Evolutionary conservation across 1,140 invertebrate species (phyloP), one percentile per base, ranked within the genome.

Genomic region (Eumaeus atala): DNA sequence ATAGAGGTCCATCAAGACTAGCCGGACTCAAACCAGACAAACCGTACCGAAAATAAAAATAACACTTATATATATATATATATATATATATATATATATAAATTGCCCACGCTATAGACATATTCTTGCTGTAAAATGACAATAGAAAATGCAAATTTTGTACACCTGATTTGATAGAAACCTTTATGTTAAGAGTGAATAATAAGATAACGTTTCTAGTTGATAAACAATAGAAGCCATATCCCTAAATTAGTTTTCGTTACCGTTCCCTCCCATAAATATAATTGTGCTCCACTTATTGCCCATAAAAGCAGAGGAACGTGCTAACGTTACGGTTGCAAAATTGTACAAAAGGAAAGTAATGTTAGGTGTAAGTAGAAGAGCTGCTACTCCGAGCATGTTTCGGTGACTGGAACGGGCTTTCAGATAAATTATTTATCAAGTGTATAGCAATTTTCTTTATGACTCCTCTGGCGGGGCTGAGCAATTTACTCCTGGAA

Each of bases 401-500:
- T 79, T 77, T 79, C 77, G 77, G 81, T 84, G 79, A 86, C 83
- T 86, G 77, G 77, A 74, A 75, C 74, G 72, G 79, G 77, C 81
- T 84, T 77, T 82, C 78, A 84, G 78, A 87, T 87, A 84, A 84
- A 87, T 87, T 87, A 87, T 87, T 87, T 87, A 87, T 87, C 84
- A 87, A 87, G 77, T 84, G 81, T 84, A 84, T 84, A 80, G 84
- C 84, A 87, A 87, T 87, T 87, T 87, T 84, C 83, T 87, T 87
- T 87, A 87, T 79, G 81, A 87, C 83, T 87, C 83, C 79, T 84
- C 79, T 77, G 83, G 80, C 77, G 81, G 70, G 77, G 72, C 77
- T 71, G 73, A 84, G 83, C 79, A 87, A 87, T 87, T 87, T 84
- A 72, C 76, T 82, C 71, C 66, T 72, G 83, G 83, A 80, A 81